Conservation (phyloP, 1,140 invertebrate genomes). For the Drosophila varians region DNA sequence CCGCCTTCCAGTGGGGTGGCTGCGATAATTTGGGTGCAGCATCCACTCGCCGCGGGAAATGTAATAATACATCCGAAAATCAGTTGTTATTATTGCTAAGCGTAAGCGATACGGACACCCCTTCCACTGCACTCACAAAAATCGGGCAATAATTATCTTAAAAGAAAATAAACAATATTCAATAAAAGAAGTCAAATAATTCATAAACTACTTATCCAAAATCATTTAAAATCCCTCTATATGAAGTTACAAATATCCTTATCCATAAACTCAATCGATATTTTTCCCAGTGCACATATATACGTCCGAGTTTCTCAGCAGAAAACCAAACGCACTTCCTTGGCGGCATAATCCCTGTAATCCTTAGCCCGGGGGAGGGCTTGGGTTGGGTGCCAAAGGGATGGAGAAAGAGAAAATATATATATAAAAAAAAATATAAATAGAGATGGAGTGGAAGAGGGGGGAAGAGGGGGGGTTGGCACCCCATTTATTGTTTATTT, state of each 20-base stretch:
- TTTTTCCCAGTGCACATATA: slow-evolving; percentile 8
- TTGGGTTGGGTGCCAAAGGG: not conserved
- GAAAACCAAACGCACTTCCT: slow-evolving; percentile 46
- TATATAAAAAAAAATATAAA: not conserved
- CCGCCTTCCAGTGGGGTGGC: slow-evolving; percentile 50
- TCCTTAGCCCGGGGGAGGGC: slow-evolving; percentile 61
- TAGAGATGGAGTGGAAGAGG: too few relatives aligned
- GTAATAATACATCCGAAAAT: slow-evolving; percentile 80
- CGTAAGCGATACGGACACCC: slow-evolving; percentile 66
- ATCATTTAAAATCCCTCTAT: not conserved
- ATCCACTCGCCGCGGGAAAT: slow-evolving; percentile 66
- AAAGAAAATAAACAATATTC: too few relatives aligned
- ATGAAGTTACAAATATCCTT: not conserved
- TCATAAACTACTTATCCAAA: not conserved
- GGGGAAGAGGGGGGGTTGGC: slow-evolving; percentile 9
- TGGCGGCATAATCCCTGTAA: slow-evolving; percentile 69
- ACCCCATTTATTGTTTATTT: slow-evolving; percentile 52
- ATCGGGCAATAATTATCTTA: too few relatives aligned
- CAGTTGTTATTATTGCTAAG: slow-evolving; percentile 79
- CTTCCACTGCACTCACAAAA: slow-evolving; percentile 20
- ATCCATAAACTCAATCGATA: not conserved
- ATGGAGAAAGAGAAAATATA: not conserved
- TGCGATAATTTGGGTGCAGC: slow-evolving; percentile 75
- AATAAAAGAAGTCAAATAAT: too few relatives aligned
- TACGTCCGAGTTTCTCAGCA: slow-evolving; percentile 2